Conservation (phyloP, 2,113 vertebrate genomes). For the Vombatus ursinus region DNA sequence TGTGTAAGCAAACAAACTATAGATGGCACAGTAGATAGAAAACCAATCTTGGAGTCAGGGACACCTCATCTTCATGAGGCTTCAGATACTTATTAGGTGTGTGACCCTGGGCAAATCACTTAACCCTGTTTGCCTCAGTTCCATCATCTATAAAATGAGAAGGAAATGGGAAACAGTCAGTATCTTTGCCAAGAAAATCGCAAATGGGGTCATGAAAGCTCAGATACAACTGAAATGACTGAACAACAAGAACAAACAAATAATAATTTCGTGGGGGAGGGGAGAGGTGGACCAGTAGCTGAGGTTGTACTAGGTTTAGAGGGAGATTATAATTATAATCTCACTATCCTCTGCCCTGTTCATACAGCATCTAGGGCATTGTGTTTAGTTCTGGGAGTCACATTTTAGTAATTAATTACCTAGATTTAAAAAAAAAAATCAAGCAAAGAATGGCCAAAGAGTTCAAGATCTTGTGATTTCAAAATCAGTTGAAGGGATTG, state of each 20-base stretch:
- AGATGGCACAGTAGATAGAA: not conserved
- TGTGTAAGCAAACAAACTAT: not conserved
- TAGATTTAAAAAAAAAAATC: not conserved
- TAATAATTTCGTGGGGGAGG: not conserved
- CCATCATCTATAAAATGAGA: not conserved
- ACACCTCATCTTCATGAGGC: not conserved
- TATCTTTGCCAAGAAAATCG: no score
- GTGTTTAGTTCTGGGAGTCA: not conserved
- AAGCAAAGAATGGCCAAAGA: no score
- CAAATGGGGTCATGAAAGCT: not conserved
- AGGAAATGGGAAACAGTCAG: not conserved
- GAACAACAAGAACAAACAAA: not conserved
- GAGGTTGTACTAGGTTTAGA: not conserved
- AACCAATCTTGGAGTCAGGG: no score
- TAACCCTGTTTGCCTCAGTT: not conserved
- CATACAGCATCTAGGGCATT: not conserved
- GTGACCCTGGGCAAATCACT: not conserved
- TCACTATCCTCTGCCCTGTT: not conserved
- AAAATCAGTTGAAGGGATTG: not conserved
- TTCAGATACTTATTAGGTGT: not conserved
- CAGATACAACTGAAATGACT: not conserved
- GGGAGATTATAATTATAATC: not conserved
- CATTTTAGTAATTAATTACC: not conserved
- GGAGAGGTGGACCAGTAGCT: not conserved
- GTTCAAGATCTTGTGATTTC: not conserved